Evolutionary conservation across 2,797 vertebrate species (phyloP).

Genomic region (Phaenicophaeus curvirostris): DNA sequence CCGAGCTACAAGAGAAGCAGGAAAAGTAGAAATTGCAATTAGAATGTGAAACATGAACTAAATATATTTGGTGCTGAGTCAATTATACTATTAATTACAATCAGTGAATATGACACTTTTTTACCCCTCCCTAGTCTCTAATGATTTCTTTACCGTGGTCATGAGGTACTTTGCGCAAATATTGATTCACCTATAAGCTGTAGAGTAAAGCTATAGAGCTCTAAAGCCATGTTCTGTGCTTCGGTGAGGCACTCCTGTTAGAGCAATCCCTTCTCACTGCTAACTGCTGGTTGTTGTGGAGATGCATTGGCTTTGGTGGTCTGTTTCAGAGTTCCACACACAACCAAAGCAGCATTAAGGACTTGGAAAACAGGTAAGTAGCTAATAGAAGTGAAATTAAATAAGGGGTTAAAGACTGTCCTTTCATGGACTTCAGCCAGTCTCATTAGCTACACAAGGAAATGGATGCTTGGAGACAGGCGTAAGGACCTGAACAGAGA

Average conservation of each 20-base stretch:
- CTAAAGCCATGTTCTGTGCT: not conserved
- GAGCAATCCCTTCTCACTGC: not conserved
- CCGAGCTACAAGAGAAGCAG: not conserved
- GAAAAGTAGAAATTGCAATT: not conserved
- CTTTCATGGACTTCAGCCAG: not conserved
- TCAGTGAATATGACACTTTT: not conserved
- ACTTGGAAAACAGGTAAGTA: not conserved
- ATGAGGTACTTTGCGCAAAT: not conserved
- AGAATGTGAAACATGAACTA: not conserved
- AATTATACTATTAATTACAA: not conserved
- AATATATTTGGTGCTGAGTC: not conserved
- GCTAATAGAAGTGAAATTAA: not conserved
- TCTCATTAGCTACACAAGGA: not conserved
- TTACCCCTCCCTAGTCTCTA: not conserved
- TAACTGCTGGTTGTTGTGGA: not conserved
- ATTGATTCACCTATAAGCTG: not conserved
- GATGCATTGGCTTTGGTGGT: rapidly evolving
- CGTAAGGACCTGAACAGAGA: not conserved
- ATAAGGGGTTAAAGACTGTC: not conserved
- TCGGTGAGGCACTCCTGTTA: not conserved
- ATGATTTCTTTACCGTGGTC: not conserved
- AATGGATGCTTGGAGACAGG: not conserved
- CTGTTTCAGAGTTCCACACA: not conserved
- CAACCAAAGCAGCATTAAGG: not conserved
- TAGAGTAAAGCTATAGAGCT: not conserved